Evolutionary conservation across 2,797 vertebrate species (phyloP).

Genomic region (Thaleichthys pacificus): DNA sequence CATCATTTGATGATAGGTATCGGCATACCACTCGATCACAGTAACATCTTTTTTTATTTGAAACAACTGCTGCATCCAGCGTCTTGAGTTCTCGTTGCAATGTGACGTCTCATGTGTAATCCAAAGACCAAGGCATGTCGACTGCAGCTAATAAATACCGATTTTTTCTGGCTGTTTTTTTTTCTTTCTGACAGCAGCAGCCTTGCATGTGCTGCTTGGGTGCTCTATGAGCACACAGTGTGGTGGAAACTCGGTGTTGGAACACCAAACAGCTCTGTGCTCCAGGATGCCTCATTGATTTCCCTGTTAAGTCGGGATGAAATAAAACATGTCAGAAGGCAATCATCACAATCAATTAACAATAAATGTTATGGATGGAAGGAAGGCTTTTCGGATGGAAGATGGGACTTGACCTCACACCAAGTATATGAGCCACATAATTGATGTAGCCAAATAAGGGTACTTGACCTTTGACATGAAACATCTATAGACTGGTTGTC

Average conservation of each 20-base stretch:
- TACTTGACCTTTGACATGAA: background rate
- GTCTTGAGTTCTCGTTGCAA: no score
- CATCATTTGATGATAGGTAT: no score
- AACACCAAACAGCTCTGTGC: conserved; percentile 43
- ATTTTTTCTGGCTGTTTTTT: no score
- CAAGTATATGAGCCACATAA: background rate
- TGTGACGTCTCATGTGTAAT: no score
- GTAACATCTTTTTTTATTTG: no score
- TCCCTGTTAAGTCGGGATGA: conserved; percentile 31
- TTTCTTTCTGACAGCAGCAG: no score
- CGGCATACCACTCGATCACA: no score
- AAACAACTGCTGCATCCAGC: no score
- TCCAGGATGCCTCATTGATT: conserved; percentile 51
- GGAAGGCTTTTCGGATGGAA: conserved; percentile 14
- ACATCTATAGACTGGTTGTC: background rate
- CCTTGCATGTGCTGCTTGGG: no score
- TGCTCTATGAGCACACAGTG: no score
- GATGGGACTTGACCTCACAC: conserved; percentile 6
- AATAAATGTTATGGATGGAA: conserved; percentile 23
- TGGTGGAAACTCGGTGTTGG: conserved; percentile 4
- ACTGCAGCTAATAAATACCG: no score
- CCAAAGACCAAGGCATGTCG: no score
- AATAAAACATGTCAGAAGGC: conserved; percentile 40
- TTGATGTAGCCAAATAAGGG: background rate
- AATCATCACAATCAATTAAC: conserved; percentile 40